Evolutionary conservation across 2,888 invertebrate genomes (phyloP), one percentile per base, ranked within the genome.

Genomic region (Eupelmus urozonus): DNA sequence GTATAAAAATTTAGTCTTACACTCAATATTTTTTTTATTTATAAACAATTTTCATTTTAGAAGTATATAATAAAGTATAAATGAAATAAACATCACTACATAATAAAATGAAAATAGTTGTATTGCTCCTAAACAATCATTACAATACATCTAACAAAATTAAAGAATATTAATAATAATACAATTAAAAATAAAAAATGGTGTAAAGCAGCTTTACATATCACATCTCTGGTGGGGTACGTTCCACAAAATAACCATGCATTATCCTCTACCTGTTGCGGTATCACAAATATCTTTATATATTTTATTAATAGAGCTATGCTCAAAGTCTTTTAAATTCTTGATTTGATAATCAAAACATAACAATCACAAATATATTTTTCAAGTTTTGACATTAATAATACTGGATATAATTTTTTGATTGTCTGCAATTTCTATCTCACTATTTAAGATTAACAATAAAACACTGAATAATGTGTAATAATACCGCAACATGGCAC

Each of bases 171-270:
- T 83, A 85, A 85, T 86, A 85, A 86, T 85, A 85, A 84, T 85
- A 85, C 66, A 74, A 76, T 81, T 78, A 79, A 79, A 85, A 84
- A 83, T 86, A 87, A 85, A 87, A 88, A 86, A 85, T 85, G 81
- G 85, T 85, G 85, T 88, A 88, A 88, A 88, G 84, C 85, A 89
- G 85, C 87, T 89, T 89, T 89, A 89, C 88, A 89, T 89, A 89
- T 89, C 89, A 89, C 89, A 89, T 89, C 86, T 87, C 87, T 85
- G 84, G 85, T 83, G 85, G 85, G 85, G 81, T 87, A 85, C 81
- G 82, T 84, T 83, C 82, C 81, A 82, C 83, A 60, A 74, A 49
- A 62, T 70, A 67, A 79, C 70, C 76, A 78, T 40, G 23, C 67
- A 18, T 67, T 66, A 49, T 55, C 59, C 20, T 71, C n/a, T 69